Percentiles rank a stretch among this genome's conserved stretches.
Conservation (phyloP, 2,797 vertebrate genomes). For the Eutrigla gurnardus region DNA sequence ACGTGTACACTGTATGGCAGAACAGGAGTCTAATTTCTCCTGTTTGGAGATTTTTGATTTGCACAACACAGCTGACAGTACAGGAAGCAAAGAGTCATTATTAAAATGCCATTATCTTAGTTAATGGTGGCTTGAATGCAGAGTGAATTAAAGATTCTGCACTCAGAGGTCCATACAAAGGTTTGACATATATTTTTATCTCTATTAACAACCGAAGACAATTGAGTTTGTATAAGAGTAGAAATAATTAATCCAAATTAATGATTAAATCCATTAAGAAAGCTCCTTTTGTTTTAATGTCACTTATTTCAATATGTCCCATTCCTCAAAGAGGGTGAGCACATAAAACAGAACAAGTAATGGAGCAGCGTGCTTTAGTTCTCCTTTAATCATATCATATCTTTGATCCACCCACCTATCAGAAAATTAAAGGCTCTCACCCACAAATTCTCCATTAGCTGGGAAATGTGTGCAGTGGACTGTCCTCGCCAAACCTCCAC, state of each 20-base stretch:
- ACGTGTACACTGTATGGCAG: background rate
- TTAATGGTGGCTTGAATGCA: background rate
- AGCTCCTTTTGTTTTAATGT: constrained; percentile 12
- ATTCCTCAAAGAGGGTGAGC: constrained; percentile 17
- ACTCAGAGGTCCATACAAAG: constrained; percentile 1
- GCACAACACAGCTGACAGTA: background rate
- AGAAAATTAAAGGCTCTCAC: constrained; percentile 76
- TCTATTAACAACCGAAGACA: background rate
- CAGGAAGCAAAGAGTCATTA: background rate
- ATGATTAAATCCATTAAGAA: background rate
- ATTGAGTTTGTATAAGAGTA: background rate
- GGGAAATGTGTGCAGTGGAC: constrained; percentile 67
- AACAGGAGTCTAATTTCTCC: background rate
- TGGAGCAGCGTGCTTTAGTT: constrained; percentile 39
- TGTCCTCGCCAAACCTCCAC: constrained; percentile 52
- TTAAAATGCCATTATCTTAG: background rate
- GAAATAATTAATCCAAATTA: background rate
- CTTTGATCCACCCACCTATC: constrained; percentile 83
- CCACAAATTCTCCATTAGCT: constrained; percentile 76
- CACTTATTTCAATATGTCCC: constrained; percentile 8
- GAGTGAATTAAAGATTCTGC: background rate
- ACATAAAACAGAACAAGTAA: constrained; percentile 27
- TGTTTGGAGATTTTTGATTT: background rate
- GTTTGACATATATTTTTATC: background rate
- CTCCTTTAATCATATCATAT: constrained; percentile 82